Evolutionary conservation across 2,113 vertebrate species (phyloP), one percentile per base, ranked within the genome.

Genomic region (Lagenorhynchus albirostris): DNA sequence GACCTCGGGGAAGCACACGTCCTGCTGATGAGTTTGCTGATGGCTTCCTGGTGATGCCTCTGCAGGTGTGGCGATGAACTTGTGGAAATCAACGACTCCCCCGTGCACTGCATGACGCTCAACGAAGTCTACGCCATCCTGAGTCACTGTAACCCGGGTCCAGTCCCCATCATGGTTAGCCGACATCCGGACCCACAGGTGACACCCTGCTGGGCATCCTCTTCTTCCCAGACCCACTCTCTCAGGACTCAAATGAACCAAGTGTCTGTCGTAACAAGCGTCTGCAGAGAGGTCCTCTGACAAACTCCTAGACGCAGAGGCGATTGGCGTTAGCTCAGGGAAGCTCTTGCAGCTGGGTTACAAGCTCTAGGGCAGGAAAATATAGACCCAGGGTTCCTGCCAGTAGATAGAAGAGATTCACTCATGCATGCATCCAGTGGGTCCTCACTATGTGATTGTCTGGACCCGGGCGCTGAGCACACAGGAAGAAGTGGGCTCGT

Each of bases 161-260:
- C 99, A 0, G 99, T 99, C 53, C 99, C 99, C 96, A 98, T 99
- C 94, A 99, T 99, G 33, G 99, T 99, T 79, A 99, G 99, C 97
- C 99, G 99, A 67, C 99, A 99, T 74, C 99, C 99, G 0, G 99
- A 99, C 94, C 99, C 99, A 20, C 99, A 99, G 99, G 99, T 99
- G 99, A 70, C 65, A 4, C 0, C 15, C 5, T 0, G 0, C 55
- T 1, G 14, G 26, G 4, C 9, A 1, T 1, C 26, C 3, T 18
- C 12, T 70, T 33, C 41, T 4, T 1, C 23, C 62, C 10, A 26
- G 23, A 80, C 38, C 73, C 7, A 0, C 44, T 20, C 53, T 3
- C 18, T 10, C 33, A 8, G 4, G 7, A 15, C 31, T 11, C 29
- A 74, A 15, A 6, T 68, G 47, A 3, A 26, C 29, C 41, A n/a